These are phyloP conservation scores for Ricordea florida DNA, from an alignment of 92 coral and sea anemone genomes.

Conservation along the genomic window DNA sequence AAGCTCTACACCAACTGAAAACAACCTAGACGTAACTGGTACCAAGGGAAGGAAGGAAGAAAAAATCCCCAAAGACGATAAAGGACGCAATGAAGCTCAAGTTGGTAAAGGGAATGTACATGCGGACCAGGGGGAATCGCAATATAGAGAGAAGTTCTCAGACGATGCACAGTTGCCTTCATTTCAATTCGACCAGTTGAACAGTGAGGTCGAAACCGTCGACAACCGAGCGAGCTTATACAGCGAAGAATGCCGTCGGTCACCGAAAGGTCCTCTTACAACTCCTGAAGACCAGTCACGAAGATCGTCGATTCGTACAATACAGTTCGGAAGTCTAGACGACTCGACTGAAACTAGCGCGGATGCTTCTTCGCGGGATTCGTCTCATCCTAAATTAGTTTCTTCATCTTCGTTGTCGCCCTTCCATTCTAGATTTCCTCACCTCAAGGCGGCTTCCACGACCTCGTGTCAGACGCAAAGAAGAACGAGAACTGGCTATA, in stretches of 20 bases:
- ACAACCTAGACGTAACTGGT: too few relatives aligned
- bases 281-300: conserved; percentile 6
- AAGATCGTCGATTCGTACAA: conserved; percentile 6
- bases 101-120: too few relatives aligned
- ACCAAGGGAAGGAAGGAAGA: neutral
- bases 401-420: too few relatives aligned
- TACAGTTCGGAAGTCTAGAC: neutral
- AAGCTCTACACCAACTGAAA: neutral
- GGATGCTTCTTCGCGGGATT: neutral
- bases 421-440: conserved; percentile 9
- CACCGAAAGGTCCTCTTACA: neutral
- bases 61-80: neutral
- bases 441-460: neutral
- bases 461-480: neutral
- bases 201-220: neutral
- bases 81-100: too few relatives aligned
- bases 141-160: too few relatives aligned
- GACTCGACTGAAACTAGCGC: neutral
- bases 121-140: too few relatives aligned
- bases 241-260: neutral
- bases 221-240: neutral
- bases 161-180: too few relatives aligned
- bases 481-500: neutral
- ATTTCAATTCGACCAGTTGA: too few relatives aligned
- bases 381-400: too few relatives aligned